A percentile compares a stretch with the other conserved stretches of the same genome.
phyloP scores from a whole-genome alignment of 2,888 invertebrate species.

The Erebia epiphron region DNA sequence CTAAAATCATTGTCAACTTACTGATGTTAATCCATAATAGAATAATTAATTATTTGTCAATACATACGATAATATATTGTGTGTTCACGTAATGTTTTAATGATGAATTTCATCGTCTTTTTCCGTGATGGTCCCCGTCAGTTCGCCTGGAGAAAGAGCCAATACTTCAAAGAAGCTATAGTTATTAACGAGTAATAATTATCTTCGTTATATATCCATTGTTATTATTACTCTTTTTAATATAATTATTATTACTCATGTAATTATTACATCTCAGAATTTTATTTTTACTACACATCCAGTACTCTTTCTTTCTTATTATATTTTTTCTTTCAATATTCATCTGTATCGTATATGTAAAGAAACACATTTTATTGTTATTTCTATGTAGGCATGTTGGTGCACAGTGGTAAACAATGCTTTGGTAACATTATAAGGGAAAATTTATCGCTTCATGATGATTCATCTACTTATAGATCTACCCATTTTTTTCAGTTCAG shows the following conservation, averaged over 20 bases:
- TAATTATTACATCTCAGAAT: constrained; percentile 58
- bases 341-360: constrained; percentile 52
- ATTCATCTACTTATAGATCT: constrained; percentile 51
- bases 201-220: constrained; percentile 77
- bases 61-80: constrained; percentile 48
- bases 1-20: constrained; percentile 29
- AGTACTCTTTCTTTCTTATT: constrained; percentile 53
- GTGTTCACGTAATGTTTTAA: constrained; percentile 58
- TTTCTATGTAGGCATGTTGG: constrained; percentile 70
- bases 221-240: constrained; percentile 70
- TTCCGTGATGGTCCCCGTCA: constrained; percentile 76
- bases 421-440: constrained; percentile 55
- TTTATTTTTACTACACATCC: constrained; percentile 69
- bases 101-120: constrained; percentile 68
- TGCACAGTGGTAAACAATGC: constrained; percentile 62
- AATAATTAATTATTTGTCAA: constrained; percentile 36
- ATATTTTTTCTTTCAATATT: constrained; percentile 52
- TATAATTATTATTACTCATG: constrained; percentile 79
- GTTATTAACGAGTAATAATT: constrained; percentile 92
- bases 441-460: constrained; percentile 45
- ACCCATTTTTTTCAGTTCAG: constrained; percentile 68
- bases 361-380: constrained; percentile 57
- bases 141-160: constrained; percentile 98
- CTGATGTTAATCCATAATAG: constrained; percentile 33
- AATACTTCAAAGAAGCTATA: constrained; percentile 98